Percentiles rank a stretch among this genome's conserved stretches.
phyloP scores from a whole-genome alignment of 2,888 invertebrate genomes.

The Cryptus armator region DNA sequence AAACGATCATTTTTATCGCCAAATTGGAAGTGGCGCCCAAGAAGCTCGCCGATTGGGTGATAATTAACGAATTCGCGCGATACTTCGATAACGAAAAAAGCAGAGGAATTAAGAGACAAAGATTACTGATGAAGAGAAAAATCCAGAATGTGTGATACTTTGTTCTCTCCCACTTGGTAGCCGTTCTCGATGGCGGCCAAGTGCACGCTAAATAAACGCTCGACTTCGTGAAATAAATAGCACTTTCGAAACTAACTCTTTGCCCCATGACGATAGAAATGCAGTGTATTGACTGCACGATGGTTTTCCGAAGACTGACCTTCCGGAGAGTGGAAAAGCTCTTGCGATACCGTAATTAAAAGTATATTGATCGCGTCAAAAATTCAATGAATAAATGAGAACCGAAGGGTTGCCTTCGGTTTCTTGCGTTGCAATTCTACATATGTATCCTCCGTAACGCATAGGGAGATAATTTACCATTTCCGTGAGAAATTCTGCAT shows the following conservation, averaged over 20 bases:
- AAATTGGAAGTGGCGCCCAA: constrained; percentile 34
- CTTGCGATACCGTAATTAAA: background rate
- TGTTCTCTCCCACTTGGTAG: constrained; percentile 15
- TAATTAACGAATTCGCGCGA: background rate
- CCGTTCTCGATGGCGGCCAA: constrained; percentile 52
- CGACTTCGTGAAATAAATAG: constrained; percentile 44
- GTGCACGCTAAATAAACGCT: constrained; percentile 28
- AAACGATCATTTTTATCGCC: constrained; percentile 50
- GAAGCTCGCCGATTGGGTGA: constrained; percentile 45
- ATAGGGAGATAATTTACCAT: too few relatives aligned
- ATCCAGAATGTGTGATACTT: constrained; percentile 49
- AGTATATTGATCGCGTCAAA: background rate
- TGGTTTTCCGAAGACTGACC: constrained; percentile 7
- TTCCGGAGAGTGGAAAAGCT: background rate
- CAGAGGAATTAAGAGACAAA: constrained; percentile 44
- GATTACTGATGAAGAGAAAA: constrained; percentile 10
- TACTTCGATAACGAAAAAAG: constrained; percentile 19
- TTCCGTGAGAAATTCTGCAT: too few relatives aligned
- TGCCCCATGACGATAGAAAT: background rate
- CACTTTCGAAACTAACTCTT: constrained; percentile 21
- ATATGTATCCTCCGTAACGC: too few relatives aligned
- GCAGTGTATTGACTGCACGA: background rate
- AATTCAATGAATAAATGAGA: background rate
- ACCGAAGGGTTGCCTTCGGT: too few relatives aligned
- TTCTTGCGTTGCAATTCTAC: too few relatives aligned